Conservation (phyloP, 1,140 invertebrate genomes). For the Ostrea edulis region DNA sequence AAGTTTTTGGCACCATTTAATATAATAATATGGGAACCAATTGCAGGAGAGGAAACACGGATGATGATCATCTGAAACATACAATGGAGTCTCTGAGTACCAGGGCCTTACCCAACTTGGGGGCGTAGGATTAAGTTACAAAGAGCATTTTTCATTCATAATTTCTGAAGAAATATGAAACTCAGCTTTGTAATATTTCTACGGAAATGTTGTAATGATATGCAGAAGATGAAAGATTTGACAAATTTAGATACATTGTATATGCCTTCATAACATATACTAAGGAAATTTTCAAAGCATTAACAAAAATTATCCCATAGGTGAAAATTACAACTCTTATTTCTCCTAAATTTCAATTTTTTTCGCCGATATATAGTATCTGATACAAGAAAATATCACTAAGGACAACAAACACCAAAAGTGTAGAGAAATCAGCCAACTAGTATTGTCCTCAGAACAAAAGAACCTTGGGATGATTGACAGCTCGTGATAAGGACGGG, state of each 20-base stretch:
- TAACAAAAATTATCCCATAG: not conserved
- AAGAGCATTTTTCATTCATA: not conserved
- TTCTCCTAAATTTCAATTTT: not conserved
- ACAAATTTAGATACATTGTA: not conserved
- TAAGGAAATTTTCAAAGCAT: not conserved
- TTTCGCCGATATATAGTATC: not conserved
- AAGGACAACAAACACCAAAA: conserved; percentile 5
- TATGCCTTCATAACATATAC: not conserved
- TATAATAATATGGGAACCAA: conserved; percentile 4
- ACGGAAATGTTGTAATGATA: not conserved
- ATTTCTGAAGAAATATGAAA: not conserved
- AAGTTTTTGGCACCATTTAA: conserved; percentile 31
- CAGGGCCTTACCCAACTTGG: not conserved
- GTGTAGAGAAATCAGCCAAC: not conserved
- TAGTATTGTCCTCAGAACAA: not conserved
- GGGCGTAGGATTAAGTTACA: not conserved
- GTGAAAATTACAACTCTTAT: not conserved
- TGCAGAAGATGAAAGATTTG: not conserved
- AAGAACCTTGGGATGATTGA: not conserved
- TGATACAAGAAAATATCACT: not conserved
- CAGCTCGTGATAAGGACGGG: conserved; percentile 21
- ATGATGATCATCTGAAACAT: not conserved
- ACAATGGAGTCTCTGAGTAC: not conserved
- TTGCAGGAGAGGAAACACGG: not conserved
- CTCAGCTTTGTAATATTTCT: not conserved